phyloP scores from a whole-genome alignment of 2,888 invertebrate species.

The Oligia latruncula region DNA sequence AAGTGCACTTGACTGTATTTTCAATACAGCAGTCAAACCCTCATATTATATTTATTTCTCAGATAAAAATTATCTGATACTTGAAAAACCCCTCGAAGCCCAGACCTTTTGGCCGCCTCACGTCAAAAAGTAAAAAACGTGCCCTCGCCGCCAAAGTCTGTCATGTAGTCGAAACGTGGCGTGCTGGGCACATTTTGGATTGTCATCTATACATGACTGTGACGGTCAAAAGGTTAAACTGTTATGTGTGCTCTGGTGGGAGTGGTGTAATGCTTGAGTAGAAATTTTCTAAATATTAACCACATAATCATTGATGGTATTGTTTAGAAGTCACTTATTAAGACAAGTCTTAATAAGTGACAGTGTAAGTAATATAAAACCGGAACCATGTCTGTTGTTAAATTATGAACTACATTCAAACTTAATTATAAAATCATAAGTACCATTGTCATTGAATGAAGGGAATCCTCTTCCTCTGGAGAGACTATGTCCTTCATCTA shows the following conservation, averaged over 20 bases:
- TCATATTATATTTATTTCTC: not conserved
- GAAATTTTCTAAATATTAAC: not conserved
- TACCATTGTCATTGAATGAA: conserved; percentile 83
- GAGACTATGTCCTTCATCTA: conserved; percentile 88
- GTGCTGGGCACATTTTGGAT: too few relatives aligned
- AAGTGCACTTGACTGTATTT: not conserved
- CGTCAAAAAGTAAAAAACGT: too few relatives aligned
- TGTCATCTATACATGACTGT: too few relatives aligned
- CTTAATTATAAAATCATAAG: not conserved
- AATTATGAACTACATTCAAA: not conserved
- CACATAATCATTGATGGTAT: not conserved
- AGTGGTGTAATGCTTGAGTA: not conserved
- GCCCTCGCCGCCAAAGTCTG: too few relatives aligned
- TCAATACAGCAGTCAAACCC: not conserved
- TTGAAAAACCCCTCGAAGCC: not conserved
- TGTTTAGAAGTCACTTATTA: not conserved
- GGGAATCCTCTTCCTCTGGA: conserved; percentile 88
- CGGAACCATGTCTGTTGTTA: too few relatives aligned
- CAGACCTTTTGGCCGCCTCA: too few relatives aligned
- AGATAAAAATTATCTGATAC: too few relatives aligned
- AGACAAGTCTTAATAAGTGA: too few relatives aligned
- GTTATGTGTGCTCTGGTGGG: not conserved
- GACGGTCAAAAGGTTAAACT: not conserved
- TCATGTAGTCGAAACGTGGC: too few relatives aligned
- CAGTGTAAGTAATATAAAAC: too few relatives aligned